Percentiles rank a stretch among this genome's conserved stretches.
phyloP scores from a whole-genome alignment of 2,797 vertebrate species.

The Picus viridis region DNA sequence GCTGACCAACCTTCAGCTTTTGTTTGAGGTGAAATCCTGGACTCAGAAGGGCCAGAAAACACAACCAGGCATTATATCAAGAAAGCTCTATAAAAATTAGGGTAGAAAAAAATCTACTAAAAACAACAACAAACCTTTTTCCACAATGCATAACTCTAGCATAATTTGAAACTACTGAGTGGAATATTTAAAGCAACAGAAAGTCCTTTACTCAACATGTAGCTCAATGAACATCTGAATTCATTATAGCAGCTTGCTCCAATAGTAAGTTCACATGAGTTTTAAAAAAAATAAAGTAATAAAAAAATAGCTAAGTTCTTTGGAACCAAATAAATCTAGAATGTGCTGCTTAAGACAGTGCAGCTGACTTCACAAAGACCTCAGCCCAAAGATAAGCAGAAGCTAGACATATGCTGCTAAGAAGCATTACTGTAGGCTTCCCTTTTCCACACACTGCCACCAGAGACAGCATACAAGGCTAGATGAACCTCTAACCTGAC shows the following conservation, averaged over 20 bases:
- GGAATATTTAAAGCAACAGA: background rate
- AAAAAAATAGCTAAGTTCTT: background rate
- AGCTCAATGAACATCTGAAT: background rate
- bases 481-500: background rate
- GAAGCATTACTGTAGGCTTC: background rate
- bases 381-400: background rate
- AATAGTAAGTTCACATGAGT: background rate
- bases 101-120: background rate
- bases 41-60: background rate
- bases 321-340: background rate
- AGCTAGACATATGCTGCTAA: background rate
- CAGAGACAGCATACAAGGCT: background rate
- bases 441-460: background rate
- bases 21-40: background rate
- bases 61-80: background rate
- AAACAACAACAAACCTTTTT: background rate
- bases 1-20: background rate
- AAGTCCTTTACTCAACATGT: background rate
- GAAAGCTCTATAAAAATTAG: background rate
- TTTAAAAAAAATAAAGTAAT: background rate
- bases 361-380: background rate
- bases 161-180: background rate
- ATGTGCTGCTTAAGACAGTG: background rate
- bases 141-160: background rate
- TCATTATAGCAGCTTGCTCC: background rate